Evolutionary conservation across 2,113 vertebrate species (phyloP).

Genomic region (Pyxicephalus adspersus): DNA sequence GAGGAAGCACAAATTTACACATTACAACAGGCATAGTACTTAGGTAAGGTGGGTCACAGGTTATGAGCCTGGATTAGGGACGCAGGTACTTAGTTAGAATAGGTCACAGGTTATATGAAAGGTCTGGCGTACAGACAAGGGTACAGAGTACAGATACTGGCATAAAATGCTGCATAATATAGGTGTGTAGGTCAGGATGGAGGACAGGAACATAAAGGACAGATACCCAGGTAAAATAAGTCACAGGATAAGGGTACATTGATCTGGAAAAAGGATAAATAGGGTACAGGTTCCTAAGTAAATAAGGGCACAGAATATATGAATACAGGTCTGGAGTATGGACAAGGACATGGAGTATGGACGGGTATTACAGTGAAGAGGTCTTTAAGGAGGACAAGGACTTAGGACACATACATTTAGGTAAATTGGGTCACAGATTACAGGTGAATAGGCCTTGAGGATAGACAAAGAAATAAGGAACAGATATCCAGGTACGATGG

Average conservation of each 20-base stretch:
- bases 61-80: too few species aligned
- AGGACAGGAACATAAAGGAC: too few species aligned
- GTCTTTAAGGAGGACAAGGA: background rate
- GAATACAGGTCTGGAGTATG: background rate
- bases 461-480: background rate
- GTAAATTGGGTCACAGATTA: background rate
- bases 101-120: too few species aligned
- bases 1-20: background rate
- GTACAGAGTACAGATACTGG: too few species aligned
- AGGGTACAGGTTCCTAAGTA: background rate
- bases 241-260: background rate
- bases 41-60: background rate
- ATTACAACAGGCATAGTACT: too few species aligned
- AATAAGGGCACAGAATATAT: background rate
- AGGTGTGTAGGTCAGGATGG: too few species aligned
- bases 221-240: background rate
- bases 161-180: too few species aligned
- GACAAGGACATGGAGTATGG: background rate
- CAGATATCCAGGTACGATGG: background rate
- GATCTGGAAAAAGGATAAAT: too few species aligned
- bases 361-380: too few species aligned
- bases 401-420: background rate
- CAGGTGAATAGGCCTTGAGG: background rate
- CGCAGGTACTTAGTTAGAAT: too few species aligned
- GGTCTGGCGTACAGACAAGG: too few species aligned